These are phyloP conservation scores for Drosophila sordidapex DNA, from an alignment of 2,888 invertebrate genomes.

Conservation along the genomic window DNA sequence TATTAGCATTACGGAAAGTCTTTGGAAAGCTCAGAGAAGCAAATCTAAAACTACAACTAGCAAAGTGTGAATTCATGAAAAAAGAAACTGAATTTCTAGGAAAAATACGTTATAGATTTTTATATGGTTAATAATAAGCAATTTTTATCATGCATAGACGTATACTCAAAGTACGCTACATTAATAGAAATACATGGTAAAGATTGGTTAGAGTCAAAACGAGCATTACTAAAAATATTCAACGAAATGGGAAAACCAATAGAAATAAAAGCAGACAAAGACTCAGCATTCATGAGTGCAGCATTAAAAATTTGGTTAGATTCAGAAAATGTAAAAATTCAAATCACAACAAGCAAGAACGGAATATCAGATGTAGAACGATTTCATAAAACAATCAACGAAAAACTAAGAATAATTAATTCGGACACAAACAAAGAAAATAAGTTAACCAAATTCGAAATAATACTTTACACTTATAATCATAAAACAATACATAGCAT, in stretches of 20 bases:
- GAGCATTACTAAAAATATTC: background rate
- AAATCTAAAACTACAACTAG: constrained; percentile 6
- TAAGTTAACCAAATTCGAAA: too few species aligned
- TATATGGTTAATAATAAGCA: background rate
- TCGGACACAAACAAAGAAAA: too few species aligned
- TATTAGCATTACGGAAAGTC: background rate
- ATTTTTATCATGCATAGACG: background rate
- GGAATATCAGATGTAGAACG: too few species aligned
- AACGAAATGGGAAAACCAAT: background rate
- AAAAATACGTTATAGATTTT: too few species aligned
- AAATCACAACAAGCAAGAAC: too few species aligned
- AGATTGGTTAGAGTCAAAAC: background rate
- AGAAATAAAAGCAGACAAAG: background rate
- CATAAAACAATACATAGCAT: too few species aligned
- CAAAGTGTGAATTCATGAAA: background rate
- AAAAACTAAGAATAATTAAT: too few species aligned
- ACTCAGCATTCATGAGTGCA: too few species aligned
- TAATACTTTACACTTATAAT: too few species aligned
- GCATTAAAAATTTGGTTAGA: too few species aligned
- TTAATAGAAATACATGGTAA: background rate
- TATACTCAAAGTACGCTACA: background rate
- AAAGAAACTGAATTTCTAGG: background rate
- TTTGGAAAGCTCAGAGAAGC: background rate
- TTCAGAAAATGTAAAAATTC: too few species aligned
- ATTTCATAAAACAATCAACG: too few species aligned